These are phyloP conservation scores for Perdita meconis DNA, from an alignment of 2,888 invertebrate genomes.

Conservation along the genomic window DNA sequence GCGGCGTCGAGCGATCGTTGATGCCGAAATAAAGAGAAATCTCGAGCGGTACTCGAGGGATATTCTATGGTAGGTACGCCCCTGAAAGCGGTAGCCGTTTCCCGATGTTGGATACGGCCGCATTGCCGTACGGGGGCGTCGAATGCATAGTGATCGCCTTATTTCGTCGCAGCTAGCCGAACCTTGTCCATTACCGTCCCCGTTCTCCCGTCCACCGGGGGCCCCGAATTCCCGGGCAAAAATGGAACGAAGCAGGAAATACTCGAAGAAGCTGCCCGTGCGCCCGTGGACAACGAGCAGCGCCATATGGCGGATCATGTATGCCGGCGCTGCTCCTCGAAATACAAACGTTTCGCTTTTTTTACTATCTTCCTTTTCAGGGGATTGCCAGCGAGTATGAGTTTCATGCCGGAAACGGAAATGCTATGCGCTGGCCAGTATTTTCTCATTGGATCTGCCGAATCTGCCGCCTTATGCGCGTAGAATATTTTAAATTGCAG, in stretches of 20 bases:
- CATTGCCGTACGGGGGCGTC: slow-evolving; percentile 54
- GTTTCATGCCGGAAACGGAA: background rate
- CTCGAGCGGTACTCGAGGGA: slow-evolving; percentile 39
- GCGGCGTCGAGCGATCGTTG: slow-evolving; percentile 63
- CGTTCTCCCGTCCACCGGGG: slow-evolving; percentile 3
- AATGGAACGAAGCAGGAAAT: slow-evolving; percentile 36
- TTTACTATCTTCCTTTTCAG: slow-evolving; percentile 8
- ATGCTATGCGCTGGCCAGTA: background rate
- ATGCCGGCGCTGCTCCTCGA: background rate
- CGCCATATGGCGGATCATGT: slow-evolving; percentile 49
- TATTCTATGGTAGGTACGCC: slow-evolving; percentile 56
- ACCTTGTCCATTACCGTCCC: slow-evolving; percentile 53
- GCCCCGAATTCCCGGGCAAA: slow-evolving; percentile 12
- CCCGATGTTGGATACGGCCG: slow-evolving; percentile 39
- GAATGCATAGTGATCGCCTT: slow-evolving; percentile 79
- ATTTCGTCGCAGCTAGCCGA: slow-evolving; percentile 63
- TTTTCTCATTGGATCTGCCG: background rate
- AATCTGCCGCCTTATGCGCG: too few species aligned
- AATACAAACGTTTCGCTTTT: slow-evolving; percentile 46
- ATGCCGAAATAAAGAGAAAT: slow-evolving; percentile 76
- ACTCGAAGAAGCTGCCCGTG: slow-evolving; percentile 20
- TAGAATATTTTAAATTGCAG: background rate
- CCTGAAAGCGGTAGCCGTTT: slow-evolving; percentile 28
- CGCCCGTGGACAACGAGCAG: slow-evolving; percentile 13
- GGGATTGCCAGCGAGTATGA: slow-evolving; percentile 28